Percentiles rank a stretch among this genome's conserved stretches.
Evolutionary conservation across 2,888 invertebrate genomes (phyloP).

Genomic region (Coelogynopora nodosa): DNA sequence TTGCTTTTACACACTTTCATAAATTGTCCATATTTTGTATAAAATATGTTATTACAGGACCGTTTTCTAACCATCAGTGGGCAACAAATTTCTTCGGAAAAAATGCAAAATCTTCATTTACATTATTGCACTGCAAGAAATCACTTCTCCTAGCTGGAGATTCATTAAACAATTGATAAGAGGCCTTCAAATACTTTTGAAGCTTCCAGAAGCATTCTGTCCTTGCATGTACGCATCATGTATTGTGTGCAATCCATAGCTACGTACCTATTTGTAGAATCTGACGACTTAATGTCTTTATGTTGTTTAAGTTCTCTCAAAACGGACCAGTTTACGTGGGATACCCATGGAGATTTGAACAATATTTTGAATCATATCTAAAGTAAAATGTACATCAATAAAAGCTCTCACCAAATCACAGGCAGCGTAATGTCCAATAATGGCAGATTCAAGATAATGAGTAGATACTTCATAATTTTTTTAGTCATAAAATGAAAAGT

Average conservation of each 20-base stretch:
- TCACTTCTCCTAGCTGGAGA: background rate
- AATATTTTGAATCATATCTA: background rate
- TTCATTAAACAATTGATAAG: background rate
- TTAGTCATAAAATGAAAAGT: background rate
- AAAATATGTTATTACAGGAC: background rate
- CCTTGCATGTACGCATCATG: background rate
- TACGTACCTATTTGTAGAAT: background rate
- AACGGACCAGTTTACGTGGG: background rate
- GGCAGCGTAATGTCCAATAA: background rate
- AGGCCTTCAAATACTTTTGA: background rate
- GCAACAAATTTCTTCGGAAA: background rate
- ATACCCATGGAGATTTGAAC: background rate
- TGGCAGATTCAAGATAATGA: background rate
- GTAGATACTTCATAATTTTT: background rate
- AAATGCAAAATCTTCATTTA: background rate
- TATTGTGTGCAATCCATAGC: background rate
- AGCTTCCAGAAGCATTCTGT: background rate
- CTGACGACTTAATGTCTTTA: background rate
- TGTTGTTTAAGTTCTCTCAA: background rate
- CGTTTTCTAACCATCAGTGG: background rate
- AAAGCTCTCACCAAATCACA: background rate
- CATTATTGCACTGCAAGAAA: background rate
- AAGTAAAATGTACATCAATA: background rate
- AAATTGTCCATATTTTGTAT: background rate
- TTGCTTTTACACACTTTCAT: background rate